Evolutionary conservation across 1,140 invertebrate genomes (phyloP).

Genomic region (Drosophila nannoptera): DNA sequence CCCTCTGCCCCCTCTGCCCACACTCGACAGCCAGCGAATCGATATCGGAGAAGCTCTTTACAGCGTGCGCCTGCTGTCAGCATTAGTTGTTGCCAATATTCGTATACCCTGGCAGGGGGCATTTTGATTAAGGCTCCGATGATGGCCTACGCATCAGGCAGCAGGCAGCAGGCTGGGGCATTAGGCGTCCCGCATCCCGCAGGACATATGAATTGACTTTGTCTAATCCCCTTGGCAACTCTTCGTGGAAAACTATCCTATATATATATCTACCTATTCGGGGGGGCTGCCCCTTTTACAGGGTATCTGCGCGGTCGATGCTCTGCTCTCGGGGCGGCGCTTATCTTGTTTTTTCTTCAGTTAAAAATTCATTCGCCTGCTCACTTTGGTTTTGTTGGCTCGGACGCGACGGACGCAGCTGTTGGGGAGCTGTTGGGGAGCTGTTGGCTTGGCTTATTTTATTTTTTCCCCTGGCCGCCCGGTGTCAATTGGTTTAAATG

Average conservation of each 20-base stretch:
- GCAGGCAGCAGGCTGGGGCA: too few relatives aligned
- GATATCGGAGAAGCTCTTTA: slow-evolving; percentile 36
- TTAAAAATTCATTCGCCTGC: slow-evolving; percentile 62
- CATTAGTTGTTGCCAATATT: slow-evolving; percentile 35
- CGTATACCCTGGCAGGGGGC: neutral
- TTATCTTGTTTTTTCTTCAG: slow-evolving; percentile 23
- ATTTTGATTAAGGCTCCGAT: neutral
- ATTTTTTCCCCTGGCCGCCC: slow-evolving; percentile 36
- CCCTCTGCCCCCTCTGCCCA: slow-evolving; percentile 47
- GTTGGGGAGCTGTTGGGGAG: slow-evolving; percentile 64
- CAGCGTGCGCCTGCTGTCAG: slow-evolving; percentile 38
- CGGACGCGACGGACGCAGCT: slow-evolving; percentile 58
- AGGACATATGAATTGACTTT: too few relatives aligned
- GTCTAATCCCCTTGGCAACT: too few relatives aligned
- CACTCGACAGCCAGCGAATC: slow-evolving; percentile 20
- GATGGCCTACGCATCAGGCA: too few relatives aligned
- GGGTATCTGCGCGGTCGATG: neutral
- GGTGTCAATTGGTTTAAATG: slow-evolving; percentile 74
- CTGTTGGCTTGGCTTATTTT: slow-evolving; percentile 60
- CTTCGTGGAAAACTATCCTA: too few relatives aligned
- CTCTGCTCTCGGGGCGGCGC: neutral
- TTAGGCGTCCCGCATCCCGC: too few relatives aligned
- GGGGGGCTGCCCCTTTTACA: too few relatives aligned
- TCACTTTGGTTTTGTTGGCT: slow-evolving; percentile 48
- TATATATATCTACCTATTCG: too few relatives aligned